These are phyloP conservation scores for Netelia melanura DNA, from an alignment of 2,888 invertebrate species.

Conservation along the genomic window DNA sequence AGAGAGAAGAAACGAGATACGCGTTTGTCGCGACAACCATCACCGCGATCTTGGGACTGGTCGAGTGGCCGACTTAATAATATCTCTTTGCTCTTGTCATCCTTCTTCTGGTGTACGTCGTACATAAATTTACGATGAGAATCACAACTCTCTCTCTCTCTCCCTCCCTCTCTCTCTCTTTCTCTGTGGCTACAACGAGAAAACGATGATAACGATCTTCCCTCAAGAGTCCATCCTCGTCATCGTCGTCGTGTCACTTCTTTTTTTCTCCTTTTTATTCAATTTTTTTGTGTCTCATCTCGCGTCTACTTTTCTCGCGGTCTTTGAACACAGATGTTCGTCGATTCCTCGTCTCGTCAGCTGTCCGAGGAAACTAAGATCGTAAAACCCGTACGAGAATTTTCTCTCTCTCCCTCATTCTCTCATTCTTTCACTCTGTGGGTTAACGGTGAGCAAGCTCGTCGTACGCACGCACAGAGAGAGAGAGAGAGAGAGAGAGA, in stretches of 20 bases:
- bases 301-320: not conserved
- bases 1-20: conserved; percentile 1
- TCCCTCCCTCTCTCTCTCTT: not conserved
- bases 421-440: not conserved
- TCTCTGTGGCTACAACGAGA: not conserved
- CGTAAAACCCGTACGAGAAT: not conserved
- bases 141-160: conserved; percentile 20
- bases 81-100: conserved; percentile 8
- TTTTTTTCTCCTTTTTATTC: not conserved
- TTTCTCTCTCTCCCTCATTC: not conserved
- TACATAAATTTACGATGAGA: conserved; percentile 53
- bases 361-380: conserved; percentile 28
- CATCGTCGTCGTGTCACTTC: conserved; percentile 20
- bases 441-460: conserved; percentile 47
- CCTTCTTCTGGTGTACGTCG: conserved; percentile 21
- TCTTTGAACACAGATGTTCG: conserved; percentile 35
- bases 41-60: not conserved
- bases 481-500: not conserved
- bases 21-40: conserved; percentile 29
- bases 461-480: conserved; percentile 19
- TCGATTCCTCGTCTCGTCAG: conserved; percentile 33
- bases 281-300: not conserved
- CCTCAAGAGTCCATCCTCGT: conserved; percentile 20
- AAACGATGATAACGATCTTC: conserved; percentile 44
- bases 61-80: conserved; percentile 19